A percentile compares a stretch with the other conserved stretches of the same genome.
phyloP scores from a whole-genome alignment of 2,888 invertebrate genomes.

The Emmelina monodactyla region DNA sequence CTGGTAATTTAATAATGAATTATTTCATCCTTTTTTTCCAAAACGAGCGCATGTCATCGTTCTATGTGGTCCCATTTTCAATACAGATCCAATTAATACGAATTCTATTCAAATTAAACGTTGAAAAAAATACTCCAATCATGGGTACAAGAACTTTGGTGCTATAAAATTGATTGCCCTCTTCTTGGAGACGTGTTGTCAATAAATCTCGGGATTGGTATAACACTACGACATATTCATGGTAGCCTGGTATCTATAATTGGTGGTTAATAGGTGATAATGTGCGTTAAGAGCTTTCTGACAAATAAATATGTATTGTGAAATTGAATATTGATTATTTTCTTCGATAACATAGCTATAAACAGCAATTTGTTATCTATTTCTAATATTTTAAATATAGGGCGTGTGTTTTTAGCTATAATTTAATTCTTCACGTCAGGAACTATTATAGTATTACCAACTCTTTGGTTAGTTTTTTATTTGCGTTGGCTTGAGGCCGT shows the following conservation, averaged over 20 bases:
- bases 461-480: not conserved
- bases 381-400: too few relatives aligned
- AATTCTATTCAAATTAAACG: not conserved
- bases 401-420: not conserved
- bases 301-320: too few relatives aligned
- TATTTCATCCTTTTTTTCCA: too few relatives aligned
- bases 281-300: slow-evolving; percentile 4
- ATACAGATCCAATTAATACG: too few relatives aligned
- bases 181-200: not conserved
- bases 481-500: slow-evolving; percentile 4
- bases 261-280: slow-evolving; percentile 25
- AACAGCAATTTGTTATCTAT: too few relatives aligned
- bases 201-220: slow-evolving; percentile 17
- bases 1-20: too few relatives aligned
- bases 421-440: not conserved
- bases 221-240: slow-evolving; percentile 20
- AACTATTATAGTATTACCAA: not conserved
- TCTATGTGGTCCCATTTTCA: too few relatives aligned
- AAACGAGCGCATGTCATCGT: too few relatives aligned
- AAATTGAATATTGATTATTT: too few relatives aligned
- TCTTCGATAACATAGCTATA: too few relatives aligned
- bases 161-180: not conserved
- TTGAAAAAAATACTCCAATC: not conserved
- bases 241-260: slow-evolving; percentile 26
- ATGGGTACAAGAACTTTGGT: not conserved